Percentiles rank a stretch among this genome's conserved stretches.
phyloP scores from a whole-genome alignment of 2,113 vertebrate species.

The Pseudopodoces humilis region DNA sequence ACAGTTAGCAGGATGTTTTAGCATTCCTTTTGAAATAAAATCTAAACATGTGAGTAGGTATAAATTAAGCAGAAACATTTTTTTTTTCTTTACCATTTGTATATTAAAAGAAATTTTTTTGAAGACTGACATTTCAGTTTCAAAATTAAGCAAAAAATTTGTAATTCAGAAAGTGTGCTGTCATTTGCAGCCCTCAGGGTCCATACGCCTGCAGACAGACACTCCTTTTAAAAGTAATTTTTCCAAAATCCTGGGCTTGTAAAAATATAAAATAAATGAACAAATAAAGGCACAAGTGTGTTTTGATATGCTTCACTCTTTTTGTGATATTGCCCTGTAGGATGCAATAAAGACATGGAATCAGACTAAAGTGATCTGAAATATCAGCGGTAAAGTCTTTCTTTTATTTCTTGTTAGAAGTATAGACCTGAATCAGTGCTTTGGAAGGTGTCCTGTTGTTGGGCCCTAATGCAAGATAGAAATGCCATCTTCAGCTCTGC shows the following conservation, averaged over 20 bases:
- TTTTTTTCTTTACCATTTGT: background rate
- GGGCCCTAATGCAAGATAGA: background rate
- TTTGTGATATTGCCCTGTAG: background rate
- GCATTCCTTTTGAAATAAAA: background rate
- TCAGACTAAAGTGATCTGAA: background rate
- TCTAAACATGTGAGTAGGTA: background rate
- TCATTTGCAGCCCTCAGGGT: background rate
- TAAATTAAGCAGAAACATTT: background rate
- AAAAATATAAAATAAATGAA: background rate
- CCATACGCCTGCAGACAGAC: background rate
- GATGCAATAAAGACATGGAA: background rate
- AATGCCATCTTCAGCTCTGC: background rate
- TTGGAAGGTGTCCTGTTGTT: background rate
- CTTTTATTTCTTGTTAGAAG: background rate
- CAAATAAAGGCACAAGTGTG: background rate
- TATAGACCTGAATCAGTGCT: accelerated
- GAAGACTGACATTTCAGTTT: background rate
- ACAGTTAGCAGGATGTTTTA: background rate
- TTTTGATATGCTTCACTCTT: background rate
- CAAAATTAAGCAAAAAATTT: constrained; percentile 14
- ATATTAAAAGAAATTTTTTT: background rate
- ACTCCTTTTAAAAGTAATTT: background rate
- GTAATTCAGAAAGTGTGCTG: background rate
- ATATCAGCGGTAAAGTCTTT: background rate
- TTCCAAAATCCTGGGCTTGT: background rate